phyloP scores from a whole-genome alignment of 1,140 invertebrate genomes.

The Drusus annulatus region DNA sequence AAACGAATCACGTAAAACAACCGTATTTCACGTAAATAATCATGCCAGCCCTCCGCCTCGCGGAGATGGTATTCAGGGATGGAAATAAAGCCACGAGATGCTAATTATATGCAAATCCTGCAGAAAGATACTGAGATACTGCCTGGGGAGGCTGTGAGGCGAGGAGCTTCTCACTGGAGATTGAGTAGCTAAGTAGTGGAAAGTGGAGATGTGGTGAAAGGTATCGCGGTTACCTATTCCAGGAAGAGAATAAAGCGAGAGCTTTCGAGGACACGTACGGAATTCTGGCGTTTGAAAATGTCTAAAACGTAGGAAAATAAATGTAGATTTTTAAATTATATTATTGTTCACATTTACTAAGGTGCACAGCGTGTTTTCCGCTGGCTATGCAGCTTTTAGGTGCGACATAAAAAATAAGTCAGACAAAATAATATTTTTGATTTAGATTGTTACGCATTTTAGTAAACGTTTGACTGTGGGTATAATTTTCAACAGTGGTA shows the following conservation, averaged over 20 bases:
- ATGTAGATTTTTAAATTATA: too few relatives aligned
- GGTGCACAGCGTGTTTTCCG: too few relatives aligned
- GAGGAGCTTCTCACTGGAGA: not conserved
- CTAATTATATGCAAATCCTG: conserved; percentile 57
- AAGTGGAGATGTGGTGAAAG: conserved; percentile 25
- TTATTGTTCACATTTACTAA: too few relatives aligned
- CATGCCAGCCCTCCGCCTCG: not conserved
- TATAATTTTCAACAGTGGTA: too few relatives aligned
- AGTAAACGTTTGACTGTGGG: too few relatives aligned
- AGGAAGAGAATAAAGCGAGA: not conserved
- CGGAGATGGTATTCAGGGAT: conserved; percentile 29
- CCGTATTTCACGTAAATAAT: conserved; percentile 30
- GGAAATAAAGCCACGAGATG: conserved; percentile 48
- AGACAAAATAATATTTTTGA: too few relatives aligned
- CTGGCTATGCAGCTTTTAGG: too few relatives aligned
- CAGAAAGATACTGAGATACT: conserved; percentile 35
- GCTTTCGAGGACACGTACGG: not conserved
- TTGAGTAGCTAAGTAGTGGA: conserved; percentile 11
- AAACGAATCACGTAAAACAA: conserved; percentile 12
- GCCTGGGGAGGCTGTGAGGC: conserved; percentile 9
- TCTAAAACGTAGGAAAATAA: not conserved
- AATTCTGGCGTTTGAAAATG: not conserved
- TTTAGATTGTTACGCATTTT: too few relatives aligned
- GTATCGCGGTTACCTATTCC: conserved; percentile 22
- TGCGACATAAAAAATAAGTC: too few relatives aligned